Base-by-base conservation (phyloP, 2,888 invertebrate genomes). In the Magallana nippona region DNA sequence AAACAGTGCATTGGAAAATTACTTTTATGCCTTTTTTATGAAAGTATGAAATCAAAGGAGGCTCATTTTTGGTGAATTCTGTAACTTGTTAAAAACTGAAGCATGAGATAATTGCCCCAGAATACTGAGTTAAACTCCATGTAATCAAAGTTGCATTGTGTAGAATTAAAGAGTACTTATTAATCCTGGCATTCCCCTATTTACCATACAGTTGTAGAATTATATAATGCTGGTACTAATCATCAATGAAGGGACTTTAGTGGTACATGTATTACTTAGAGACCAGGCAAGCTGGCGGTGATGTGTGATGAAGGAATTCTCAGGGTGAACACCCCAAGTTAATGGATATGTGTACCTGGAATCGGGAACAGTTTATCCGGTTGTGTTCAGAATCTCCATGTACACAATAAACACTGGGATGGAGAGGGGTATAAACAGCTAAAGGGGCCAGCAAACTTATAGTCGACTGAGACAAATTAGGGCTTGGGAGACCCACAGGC, bases 311-410 rank as follows among this genome's bases (percentile, higher is more conserved):
- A 15, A 71, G 71, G 71, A 71, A 71, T 71, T 32, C 27, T 10
- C 71, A 71, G 71, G 71, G 71, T 71, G 71, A 71, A 71, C 71
- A 71, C 71, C 71, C 71, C 32, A 71, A 71, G 27, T 27, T 71
- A 71, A 71, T 71, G 71, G 71, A 71, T 32, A 71, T 71, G 71
- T 71, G 71, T 71, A 71, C 71, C 13, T 22, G 15, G 22, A 71
- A 27, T 71, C 11, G 71, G 71, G 27, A 71, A 71, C 71, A 71
- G 71, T 71, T 71, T 71, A 71, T 71, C 22, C 71, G 15, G 27
- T 71, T 71, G 71, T 71, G 27, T 71, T 71, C 71, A 27, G 71
- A 71, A 22, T 71, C 71, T 71, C 22, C 71, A 15, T 71, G 22
- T 71, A 27, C 71, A 32, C 71, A 71, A 11, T 71, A 22, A 71